Evolutionary conservation across 2,113 vertebrate species (phyloP).

Genomic region (Heliornis fulica): DNA sequence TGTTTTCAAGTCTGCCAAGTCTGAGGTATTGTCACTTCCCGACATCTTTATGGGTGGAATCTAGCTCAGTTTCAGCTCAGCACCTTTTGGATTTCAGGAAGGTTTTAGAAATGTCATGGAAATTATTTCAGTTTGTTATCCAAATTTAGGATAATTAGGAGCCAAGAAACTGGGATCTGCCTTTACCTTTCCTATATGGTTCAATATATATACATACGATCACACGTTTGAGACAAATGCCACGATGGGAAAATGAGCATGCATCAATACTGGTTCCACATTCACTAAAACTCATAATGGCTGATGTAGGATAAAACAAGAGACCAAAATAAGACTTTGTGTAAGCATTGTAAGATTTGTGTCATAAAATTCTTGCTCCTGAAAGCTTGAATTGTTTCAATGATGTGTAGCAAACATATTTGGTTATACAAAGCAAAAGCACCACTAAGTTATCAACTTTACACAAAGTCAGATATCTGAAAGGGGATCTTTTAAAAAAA

Average conservation of each 20-base stretch:
- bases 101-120: neutral
- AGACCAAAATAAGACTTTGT: slow-evolving; percentile 65
- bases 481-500: slow-evolving; percentile 85
- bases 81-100: neutral
- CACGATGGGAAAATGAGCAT: slow-evolving; percentile 58
- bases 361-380: slow-evolving; percentile 52
- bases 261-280: slow-evolving; percentile 40
- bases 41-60: neutral
- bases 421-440: slow-evolving; percentile 48
- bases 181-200: slow-evolving; percentile 8
- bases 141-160: neutral
- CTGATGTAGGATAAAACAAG: slow-evolving; percentile 51
- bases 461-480: slow-evolving; percentile 82
- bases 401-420: slow-evolving; percentile 53
- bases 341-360: slow-evolving; percentile 65
- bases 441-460: slow-evolving; percentile 71
- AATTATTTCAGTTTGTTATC: neutral
- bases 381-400: slow-evolving; percentile 60
- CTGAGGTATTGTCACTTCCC: neutral
- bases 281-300: slow-evolving; percentile 46
- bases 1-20: neutral
- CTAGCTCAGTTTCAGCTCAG: neutral
- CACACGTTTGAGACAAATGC: slow-evolving; percentile 50
- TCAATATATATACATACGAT: neutral
- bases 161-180: neutral